Conservation (phyloP, 2,113 vertebrate genomes). For the Trogon surrucura region DNA sequence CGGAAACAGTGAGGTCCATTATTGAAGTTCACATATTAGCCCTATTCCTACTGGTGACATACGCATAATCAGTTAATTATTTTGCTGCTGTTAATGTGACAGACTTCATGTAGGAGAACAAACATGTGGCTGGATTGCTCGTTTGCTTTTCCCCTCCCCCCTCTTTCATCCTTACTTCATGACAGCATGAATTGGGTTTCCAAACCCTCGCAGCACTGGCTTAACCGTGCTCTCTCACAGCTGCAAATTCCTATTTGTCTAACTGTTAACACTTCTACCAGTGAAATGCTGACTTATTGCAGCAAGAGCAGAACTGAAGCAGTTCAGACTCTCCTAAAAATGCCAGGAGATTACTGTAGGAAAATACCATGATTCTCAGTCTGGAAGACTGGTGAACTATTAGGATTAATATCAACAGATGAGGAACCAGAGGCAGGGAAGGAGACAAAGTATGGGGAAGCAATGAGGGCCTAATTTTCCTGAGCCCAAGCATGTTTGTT, state of each 20-base stretch:
- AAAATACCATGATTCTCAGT: neutral
- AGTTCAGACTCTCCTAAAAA: neutral
- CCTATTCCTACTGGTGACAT: neutral
- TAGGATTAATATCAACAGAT: neutral
- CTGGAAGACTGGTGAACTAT: neutral
- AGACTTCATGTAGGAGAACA: neutral
- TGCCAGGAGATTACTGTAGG: neutral
- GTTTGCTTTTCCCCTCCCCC: neutral
- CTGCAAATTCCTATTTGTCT: neutral
- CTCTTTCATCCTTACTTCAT: neutral
- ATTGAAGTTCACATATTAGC: neutral
- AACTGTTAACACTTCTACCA: neutral
- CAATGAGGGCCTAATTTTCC: neutral
- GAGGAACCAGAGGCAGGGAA: neutral
- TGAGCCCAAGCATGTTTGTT: neutral
- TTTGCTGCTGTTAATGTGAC: neutral
- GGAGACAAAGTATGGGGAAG: neutral
- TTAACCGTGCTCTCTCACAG: neutral
- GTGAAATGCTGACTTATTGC: neutral
- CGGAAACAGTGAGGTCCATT: neutral
- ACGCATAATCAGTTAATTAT: neutral
- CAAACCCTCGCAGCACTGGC: neutral
- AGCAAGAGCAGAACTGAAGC: neutral
- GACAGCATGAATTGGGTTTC: neutral
- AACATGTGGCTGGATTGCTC: neutral